These are phyloP conservation scores for Danio jaintianensis DNA, from an alignment of 2,797 vertebrate species.

Conservation along the genomic window DNA sequence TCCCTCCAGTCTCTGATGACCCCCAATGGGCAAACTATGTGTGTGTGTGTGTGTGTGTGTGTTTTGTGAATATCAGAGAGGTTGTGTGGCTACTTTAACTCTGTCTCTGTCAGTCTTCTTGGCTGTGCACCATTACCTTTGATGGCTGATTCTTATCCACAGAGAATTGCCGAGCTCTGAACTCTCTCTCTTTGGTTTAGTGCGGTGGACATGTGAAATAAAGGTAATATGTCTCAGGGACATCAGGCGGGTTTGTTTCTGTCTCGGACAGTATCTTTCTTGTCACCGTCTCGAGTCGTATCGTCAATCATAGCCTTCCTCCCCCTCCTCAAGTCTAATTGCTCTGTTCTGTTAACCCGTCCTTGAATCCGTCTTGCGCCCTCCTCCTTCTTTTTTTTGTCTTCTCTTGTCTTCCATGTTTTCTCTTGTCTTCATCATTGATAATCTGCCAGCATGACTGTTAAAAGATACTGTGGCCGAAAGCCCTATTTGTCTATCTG, in stretches of 20 bases:
- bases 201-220: slow-evolving; percentile 26
- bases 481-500: background rate
- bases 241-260: slow-evolving; percentile 30
- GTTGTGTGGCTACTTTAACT: slow-evolving; percentile 32
- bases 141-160: slow-evolving; percentile 53
- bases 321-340: slow-evolving; percentile 22
- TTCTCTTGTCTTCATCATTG: slow-evolving; percentile 10
- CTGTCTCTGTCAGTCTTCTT: slow-evolving; percentile 60
- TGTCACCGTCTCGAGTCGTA: slow-evolving; percentile 31
- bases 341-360: background rate
- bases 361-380: background rate
- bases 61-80: slow-evolving; percentile 40
- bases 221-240: slow-evolving; percentile 34
- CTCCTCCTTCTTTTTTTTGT: background rate
- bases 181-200: slow-evolving; percentile 40
- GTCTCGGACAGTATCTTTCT: slow-evolving; percentile 21
- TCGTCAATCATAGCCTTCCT: slow-evolving; percentile 21
- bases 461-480: slow-evolving; percentile 21
- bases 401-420: background rate
- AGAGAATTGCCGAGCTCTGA: slow-evolving; percentile 34
- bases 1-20: slow-evolving; percentile 31
- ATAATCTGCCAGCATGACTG: background rate
- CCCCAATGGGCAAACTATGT: slow-evolving; percentile 17
- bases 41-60: slow-evolving; percentile 46
- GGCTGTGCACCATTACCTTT: slow-evolving; percentile 66